phyloP scores from a whole-genome alignment of 2,888 invertebrate genomes.

The Tromatobia lineatoria region DNA sequence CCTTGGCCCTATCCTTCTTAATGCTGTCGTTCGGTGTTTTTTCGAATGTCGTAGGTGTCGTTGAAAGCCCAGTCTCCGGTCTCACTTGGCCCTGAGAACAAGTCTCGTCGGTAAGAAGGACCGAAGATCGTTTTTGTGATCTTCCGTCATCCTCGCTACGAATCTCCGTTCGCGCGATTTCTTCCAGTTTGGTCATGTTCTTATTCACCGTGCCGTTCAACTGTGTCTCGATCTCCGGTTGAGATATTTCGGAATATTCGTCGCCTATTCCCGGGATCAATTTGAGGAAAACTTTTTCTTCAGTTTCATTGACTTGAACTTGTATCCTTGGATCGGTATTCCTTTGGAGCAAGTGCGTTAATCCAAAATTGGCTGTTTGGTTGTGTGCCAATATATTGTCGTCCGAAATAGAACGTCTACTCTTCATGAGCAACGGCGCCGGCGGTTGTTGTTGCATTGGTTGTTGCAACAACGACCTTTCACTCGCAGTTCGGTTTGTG shows the following conservation, averaged over 20 bases:
- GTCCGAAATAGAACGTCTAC: slow-evolving; percentile 11
- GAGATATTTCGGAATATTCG: slow-evolving; percentile 9
- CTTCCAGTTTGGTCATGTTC: slow-evolving; percentile 14
- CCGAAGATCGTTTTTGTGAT: neutral
- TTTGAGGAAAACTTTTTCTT: neutral
- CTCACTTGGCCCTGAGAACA: neutral
- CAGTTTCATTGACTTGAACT: neutral
- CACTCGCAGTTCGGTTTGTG: slow-evolving; percentile 66
- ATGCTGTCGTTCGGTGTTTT: neutral
- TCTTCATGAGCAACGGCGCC: no score
- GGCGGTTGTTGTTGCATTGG: neutral
- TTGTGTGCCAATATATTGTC: neutral
- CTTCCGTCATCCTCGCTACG: slow-evolving; percentile 19
- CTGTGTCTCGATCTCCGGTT: neutral
- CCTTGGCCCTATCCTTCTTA: slow-evolving; percentile 39
- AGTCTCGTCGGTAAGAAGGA: slow-evolving; percentile 13
- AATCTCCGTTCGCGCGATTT: slow-evolving; percentile 13
- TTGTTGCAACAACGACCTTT: slow-evolving; percentile 60
- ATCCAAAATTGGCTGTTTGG: neutral
- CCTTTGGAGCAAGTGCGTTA: neutral
- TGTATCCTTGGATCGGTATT: neutral
- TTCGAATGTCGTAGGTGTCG: slow-evolving; percentile 38
- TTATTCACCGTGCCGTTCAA: slow-evolving; percentile 18
- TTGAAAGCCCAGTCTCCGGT: neutral
- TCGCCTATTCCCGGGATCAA: neutral